Evolutionary conservation across 2,113 vertebrate species (phyloP), one percentile per base, ranked within the genome.

Genomic region (Fukomys damarensis): DNA sequence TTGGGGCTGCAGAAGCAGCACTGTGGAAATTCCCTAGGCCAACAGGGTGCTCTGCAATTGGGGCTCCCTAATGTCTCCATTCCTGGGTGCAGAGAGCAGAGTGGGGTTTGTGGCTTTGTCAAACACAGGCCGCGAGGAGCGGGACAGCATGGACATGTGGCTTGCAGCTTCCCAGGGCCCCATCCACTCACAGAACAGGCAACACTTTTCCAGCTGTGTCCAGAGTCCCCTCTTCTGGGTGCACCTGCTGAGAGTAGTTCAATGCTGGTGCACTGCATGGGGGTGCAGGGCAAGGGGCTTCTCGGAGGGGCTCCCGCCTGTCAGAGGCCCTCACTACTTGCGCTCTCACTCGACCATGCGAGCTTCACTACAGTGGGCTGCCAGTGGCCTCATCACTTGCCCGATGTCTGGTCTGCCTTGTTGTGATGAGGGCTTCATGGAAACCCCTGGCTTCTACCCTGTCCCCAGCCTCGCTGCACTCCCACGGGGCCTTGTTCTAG

Each of bases 61-160:
- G 8, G 7, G 17, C 22, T 7, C 22, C 22, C 28, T 35, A 6
- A 4, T 0, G 13, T 0, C 0, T 14, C 22, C 14, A 4, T 1
- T 38, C 26, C 32, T 35, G 52, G 28, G 24, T 8, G 0, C 46
- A 52, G 38, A 63, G 46, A 41, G 59, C 81, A n/a, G 0, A 59
- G 61, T 3, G 41, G 19, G 59, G 12, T 10, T 2, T 2, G 3
- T 0, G 38, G 52, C 32, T 49, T 41, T 66, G 1, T 1, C 0
- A 30, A 35, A 2, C n/a, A 5, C 6, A 7, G 56, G 46, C 22
- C 9, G 8, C 84, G 46, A 4, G 41, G 80, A 16, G 38, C 20
- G 26, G 22, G 16, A 16, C n/a, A 16, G 43, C 52, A n/a, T 4
- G 24, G 65, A 68, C 16, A 1, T 32, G 41, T 52, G 16, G 0